Percentiles rank a stretch among this genome's conserved stretches.
Conservation (phyloP, 2,113 vertebrate genomes). For the Lophura nycthemera region DNA sequence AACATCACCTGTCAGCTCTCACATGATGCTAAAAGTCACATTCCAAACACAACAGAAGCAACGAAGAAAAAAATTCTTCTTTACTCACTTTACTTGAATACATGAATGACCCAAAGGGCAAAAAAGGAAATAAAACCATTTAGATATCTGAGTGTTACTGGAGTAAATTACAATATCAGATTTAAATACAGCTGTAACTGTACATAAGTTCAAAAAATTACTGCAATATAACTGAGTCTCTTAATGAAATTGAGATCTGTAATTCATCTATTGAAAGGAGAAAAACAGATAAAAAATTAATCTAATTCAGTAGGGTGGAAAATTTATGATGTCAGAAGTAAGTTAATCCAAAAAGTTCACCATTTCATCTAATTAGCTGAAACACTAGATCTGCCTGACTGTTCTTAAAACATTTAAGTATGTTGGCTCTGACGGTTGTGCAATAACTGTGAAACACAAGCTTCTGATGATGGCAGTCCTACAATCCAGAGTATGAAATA, state of each 20-base stretch:
- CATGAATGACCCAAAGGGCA: not conserved
- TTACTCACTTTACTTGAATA: not conserved
- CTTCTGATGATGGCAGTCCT: not conserved
- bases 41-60: not conserved
- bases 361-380: constrained; percentile 49
- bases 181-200: constrained; percentile 1
- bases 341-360: constrained; percentile 37
- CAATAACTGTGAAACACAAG: constrained; percentile 35
- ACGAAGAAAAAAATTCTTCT: not conserved
- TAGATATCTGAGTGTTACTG: not conserved
- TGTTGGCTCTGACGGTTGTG: not conserved
- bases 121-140: constrained; percentile 20
- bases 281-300: constrained; percentile 42
- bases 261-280: not conserved
- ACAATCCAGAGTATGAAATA: not conserved
- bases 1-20: not conserved
- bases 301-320: constrained; percentile 28
- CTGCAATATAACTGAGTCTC: not conserved
- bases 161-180: not conserved
- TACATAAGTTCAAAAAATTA: constrained; percentile 27
- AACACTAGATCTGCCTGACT: constrained; percentile 54
- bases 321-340: constrained; percentile 54
- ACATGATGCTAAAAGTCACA: not conserved
- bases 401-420: constrained; percentile 25
- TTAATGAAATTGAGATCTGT: constrained; percentile 39